Conservation (phyloP, 2,113 vertebrate genomes). For the Zingel zingel region DNA sequence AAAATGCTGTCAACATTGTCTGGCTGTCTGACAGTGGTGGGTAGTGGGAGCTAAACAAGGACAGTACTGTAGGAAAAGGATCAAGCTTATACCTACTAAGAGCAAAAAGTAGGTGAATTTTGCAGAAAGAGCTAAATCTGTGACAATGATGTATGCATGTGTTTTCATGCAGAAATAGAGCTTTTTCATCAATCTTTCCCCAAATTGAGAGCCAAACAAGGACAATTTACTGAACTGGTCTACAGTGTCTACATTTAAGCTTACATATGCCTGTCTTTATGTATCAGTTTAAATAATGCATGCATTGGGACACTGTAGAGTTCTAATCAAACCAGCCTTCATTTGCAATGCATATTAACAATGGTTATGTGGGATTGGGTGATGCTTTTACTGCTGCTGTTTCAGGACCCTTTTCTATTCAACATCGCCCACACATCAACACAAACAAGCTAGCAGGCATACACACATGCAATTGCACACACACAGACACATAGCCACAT, state of each 20-base stretch:
- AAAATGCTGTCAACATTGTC: constrained; percentile 2
- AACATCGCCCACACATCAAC: constrained; percentile 67
- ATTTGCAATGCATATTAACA: constrained; percentile 54
- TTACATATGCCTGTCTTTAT: not conserved
- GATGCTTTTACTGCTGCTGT: constrained; percentile 65
- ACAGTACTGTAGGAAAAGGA: not conserved
- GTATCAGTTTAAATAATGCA: not conserved
- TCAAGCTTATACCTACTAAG: not conserved
- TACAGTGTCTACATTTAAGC: not conserved
- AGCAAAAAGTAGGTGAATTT: not conserved
- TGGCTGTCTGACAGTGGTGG: constrained; percentile 14
- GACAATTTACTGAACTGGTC: not conserved
- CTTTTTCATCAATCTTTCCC: not conserved
- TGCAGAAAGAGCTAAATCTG: not conserved
- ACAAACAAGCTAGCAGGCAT: constrained; percentile 63
- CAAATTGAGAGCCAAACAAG: not conserved
- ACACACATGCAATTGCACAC: constrained; percentile 14
- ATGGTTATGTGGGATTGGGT: constrained; percentile 46
- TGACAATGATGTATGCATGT: not conserved
- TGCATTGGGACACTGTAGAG: not conserved
- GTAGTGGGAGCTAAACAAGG: not conserved
- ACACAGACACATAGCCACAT: constrained; percentile 44
- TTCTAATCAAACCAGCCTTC: constrained; percentile 24
- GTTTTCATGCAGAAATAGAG: not conserved
- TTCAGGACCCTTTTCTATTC: constrained; percentile 69